Evolutionary conservation across 2,113 vertebrate species (phyloP).

Genomic region (Apistogramma diplotaenia): DNA sequence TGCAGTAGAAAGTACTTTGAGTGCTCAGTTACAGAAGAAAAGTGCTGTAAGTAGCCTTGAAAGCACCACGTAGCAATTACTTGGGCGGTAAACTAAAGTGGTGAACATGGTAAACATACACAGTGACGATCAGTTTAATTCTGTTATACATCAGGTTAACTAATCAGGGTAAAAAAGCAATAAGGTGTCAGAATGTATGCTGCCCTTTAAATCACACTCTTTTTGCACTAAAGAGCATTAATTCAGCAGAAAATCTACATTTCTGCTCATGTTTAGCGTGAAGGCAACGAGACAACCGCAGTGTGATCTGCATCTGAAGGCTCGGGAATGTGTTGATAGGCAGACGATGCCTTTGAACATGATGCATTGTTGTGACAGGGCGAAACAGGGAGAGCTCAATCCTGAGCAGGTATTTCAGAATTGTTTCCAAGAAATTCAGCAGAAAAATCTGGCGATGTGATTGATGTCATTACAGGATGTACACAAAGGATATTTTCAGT

Average conservation of each 20-base stretch:
- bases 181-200: neutral
- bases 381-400: neutral
- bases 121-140: neutral
- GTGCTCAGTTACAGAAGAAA: neutral
- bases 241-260: neutral
- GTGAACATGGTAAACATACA: neutral
- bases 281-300: neutral
- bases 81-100: neutral
- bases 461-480: conserved; percentile 8
- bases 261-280: neutral
- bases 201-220: neutral
- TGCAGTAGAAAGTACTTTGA: neutral
- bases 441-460: neutral
- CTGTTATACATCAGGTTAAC: neutral
- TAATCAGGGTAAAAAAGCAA: neutral
- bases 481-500: neutral
- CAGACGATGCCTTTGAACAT: neutral
- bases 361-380: neutral
- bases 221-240: neutral
- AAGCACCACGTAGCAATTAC: neutral
- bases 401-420: neutral
- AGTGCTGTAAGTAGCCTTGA: neutral
- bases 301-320: neutral
- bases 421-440: neutral
- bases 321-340: neutral